phyloP scores from a whole-genome alignment of 2,113 vertebrate genomes.

The Platichthys stellatus region DNA sequence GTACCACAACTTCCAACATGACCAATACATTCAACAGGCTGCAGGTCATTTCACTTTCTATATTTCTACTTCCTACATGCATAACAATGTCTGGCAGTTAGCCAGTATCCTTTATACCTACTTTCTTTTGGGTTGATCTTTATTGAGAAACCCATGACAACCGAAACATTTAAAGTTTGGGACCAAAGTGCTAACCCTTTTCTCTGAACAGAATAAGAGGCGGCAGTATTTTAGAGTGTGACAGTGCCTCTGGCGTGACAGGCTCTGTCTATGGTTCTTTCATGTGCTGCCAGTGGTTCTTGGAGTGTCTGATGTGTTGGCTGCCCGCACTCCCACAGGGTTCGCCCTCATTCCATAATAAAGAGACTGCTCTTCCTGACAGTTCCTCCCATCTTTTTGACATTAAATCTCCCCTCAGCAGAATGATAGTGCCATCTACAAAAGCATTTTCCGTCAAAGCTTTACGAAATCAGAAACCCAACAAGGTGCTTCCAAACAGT shows the following conservation, averaged over 20 bases:
- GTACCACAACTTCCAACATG: neutral
- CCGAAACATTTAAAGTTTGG: neutral
- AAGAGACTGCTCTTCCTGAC: constrained; percentile 65
- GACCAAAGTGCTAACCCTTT: neutral
- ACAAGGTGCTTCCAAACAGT: neutral
- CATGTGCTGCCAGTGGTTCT: constrained; percentile 69
- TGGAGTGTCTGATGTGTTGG: constrained; percentile 54
- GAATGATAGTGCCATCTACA: neutral
- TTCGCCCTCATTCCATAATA: constrained; percentile 51
- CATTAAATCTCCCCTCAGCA: constrained; percentile 40
- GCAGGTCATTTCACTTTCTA: neutral
- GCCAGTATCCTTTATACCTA: neutral
- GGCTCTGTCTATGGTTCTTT: constrained; percentile 50
- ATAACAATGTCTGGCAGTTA: neutral
- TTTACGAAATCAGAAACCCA: neutral
- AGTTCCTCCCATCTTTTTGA: constrained; percentile 49
- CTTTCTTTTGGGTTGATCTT: neutral
- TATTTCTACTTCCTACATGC: neutral
- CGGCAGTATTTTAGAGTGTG: neutral
- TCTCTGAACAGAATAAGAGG: neutral
- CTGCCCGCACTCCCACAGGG: constrained; percentile 37
- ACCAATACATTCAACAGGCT: neutral
- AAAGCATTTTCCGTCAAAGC: neutral
- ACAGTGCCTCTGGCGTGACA: constrained; percentile 18
- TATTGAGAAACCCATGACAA: neutral